Evolutionary conservation across 1,140 invertebrate genomes (phyloP), one percentile per base, ranked within the genome.

Genomic region (Drosophila setifemur): DNA sequence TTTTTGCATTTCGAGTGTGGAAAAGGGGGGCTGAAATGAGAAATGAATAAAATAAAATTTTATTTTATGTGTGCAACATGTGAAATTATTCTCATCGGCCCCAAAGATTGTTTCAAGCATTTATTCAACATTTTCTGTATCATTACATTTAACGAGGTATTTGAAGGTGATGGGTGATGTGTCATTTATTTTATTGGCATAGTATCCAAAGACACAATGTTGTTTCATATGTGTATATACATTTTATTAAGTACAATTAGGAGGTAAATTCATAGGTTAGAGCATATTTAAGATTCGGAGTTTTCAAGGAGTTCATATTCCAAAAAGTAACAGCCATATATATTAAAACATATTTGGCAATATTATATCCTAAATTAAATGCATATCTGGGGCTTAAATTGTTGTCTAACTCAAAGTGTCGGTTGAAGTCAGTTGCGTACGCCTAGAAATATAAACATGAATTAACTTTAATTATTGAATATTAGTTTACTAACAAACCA

Each of bases 31-130:
- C 26, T 33, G 50, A 69, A 73, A 73, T 74, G 77, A 83, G 76
- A 78, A 85, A 89, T 88, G 76, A 77, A 86, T 86, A 83, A 89
- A 81, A 86, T 86, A 89, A 89, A 88, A 85, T 89, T 89, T 85
- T 89, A 89, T 89, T 89, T 89, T 87, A 87, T 89, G 72, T 50
- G 67, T 67, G 82, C 87, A 89, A 89, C 87, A 89, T 89, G 87
- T 85, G 73, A 87, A 81, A 70, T 77, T 71, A 73, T 82, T 83
- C 68, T 70, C 67, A 58, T 54, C 49, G 50, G 25, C 21, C 19
- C 18, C 55, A 12, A 25, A 64, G 14, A 21, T 7, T 43, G 29
- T 35, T 48, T 35, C 8, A 26, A 39, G 33, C 57, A 42, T 44
- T 48, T 47, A 49, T 67, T 55, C 21, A 43, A n/a, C 53, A 33